Percentiles rank a stretch among this genome's conserved stretches.
Evolutionary conservation across 2,113 vertebrate species (phyloP).

Genomic region (Parotia lawesii): DNA sequence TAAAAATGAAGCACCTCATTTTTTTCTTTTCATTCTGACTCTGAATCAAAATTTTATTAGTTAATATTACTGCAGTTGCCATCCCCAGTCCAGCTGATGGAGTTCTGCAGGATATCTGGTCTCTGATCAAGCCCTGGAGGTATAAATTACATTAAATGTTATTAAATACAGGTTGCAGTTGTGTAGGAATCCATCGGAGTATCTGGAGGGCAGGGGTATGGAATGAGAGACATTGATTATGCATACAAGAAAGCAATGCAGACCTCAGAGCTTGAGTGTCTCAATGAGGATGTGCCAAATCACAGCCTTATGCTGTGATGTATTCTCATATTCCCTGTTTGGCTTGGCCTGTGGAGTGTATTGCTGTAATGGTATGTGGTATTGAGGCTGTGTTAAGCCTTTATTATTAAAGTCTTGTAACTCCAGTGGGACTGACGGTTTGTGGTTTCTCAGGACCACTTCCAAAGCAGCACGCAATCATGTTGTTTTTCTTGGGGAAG

Average conservation of each 20-base stretch:
- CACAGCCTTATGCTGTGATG: not conserved
- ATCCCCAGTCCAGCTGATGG: not conserved
- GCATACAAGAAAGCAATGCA: not conserved
- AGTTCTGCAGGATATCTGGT: not conserved
- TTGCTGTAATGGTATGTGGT: constrained; percentile 34
- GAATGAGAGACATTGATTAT: not conserved
- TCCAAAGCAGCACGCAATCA: constrained; percentile 6
- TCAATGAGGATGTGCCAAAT: constrained; percentile 1
- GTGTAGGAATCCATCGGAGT: not conserved
- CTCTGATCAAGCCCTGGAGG: not conserved
- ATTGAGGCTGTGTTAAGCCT: constrained; percentile 23
- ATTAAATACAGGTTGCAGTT: not conserved
- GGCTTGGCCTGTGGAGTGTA: not conserved
- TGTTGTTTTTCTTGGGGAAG: not conserved
- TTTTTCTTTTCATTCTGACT: not conserved
- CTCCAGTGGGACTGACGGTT: constrained; percentile 35
- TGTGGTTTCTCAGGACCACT: constrained; percentile 61
- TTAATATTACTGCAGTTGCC: not conserved
- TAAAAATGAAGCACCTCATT: not conserved
- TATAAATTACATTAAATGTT: not conserved
- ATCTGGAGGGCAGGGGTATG: not conserved
- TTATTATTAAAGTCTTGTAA: constrained; percentile 63
- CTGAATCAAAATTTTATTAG: not conserved
- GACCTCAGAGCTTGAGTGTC: not conserved
- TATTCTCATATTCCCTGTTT: constrained; percentile 1